Conservation (phyloP, 2,113 vertebrate species). For the Microtus montanus region DNA sequence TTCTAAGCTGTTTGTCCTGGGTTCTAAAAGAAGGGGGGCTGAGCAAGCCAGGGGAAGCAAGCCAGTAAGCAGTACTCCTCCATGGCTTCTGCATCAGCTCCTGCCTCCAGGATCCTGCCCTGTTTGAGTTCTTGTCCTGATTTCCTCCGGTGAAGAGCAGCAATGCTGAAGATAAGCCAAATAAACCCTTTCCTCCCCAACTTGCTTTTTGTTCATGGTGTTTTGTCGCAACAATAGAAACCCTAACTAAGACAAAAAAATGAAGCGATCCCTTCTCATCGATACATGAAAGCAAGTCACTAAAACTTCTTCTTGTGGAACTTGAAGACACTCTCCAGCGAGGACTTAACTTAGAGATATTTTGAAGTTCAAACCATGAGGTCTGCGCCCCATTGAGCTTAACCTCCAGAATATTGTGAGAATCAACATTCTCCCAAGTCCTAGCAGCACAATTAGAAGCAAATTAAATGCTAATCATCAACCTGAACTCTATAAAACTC, state of each 20-base stretch:
- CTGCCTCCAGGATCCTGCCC: not conserved
- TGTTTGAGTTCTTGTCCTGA: not conserved
- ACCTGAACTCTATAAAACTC: not conserved
- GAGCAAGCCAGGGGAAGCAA: not conserved
- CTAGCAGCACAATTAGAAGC: not conserved
- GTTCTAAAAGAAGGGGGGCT: not conserved
- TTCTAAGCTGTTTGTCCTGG: not conserved
- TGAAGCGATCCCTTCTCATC: not conserved
- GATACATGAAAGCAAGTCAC: not conserved
- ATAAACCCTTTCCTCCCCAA: no score
- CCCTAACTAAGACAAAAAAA: not conserved
- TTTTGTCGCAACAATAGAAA: not conserved
- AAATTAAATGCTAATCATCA: slow-evolving; percentile 7
- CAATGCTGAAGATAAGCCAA: not conserved
- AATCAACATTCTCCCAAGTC: not conserved
- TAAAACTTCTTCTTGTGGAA: not conserved
- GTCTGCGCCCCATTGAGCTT: not conserved
- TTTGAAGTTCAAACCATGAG: not conserved
- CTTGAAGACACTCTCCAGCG: not conserved
- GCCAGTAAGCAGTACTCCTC: not conserved
- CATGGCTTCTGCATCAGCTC: not conserved
- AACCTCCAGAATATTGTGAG: not conserved
- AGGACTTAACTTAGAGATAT: not conserved
- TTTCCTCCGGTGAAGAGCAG: not conserved
- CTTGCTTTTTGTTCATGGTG: not conserved